Conservation (phyloP, 1,140 invertebrate species). For the Philotrypesis tridentata region DNA sequence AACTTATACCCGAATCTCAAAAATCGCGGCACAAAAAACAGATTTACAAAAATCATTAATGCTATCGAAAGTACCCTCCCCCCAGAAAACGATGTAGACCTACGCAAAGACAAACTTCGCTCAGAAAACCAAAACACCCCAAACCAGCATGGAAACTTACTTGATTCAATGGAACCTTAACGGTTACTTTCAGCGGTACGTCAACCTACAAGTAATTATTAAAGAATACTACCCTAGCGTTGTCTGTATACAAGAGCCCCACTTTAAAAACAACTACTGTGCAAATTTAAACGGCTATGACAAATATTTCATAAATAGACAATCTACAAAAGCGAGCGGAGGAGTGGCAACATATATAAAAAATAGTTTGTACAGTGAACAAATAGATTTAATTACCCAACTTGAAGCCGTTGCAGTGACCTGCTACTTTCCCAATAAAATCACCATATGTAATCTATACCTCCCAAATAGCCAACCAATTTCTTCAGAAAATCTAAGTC, state of each 20-base stretch:
- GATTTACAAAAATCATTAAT: no score
- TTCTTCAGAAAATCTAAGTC: slow-evolving; percentile 47
- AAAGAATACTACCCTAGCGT: slow-evolving; percentile 43
- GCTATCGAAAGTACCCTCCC: no score
- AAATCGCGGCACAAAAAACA: no score
- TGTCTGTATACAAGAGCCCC: slow-evolving; percentile 59
- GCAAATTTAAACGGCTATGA: slow-evolving; percentile 52
- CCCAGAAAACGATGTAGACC: no score
- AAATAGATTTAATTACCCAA: slow-evolving; percentile 39
- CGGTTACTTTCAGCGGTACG: slow-evolving; percentile 31
- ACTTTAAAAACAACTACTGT: slow-evolving; percentile 54
- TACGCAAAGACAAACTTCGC: no score
- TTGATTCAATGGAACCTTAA: slow-evolving; percentile 54
- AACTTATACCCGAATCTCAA: no score
- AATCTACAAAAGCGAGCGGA: slow-evolving; percentile 51
- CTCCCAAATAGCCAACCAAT: slow-evolving; percentile 45
- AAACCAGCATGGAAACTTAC: background rate
- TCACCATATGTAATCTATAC: slow-evolving; percentile 54
- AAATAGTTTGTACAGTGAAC: slow-evolving; percentile 46
- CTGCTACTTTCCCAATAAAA: background rate
- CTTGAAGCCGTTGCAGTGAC: slow-evolving; percentile 17
- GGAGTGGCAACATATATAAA: slow-evolving; percentile 57
- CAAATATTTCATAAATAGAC: slow-evolving; percentile 54
- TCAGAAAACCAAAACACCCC: no score
- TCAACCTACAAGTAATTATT: slow-evolving; percentile 39